Evolutionary conservation across 2,888 invertebrate species (phyloP), one percentile per base, ranked within the genome.

Genomic region (Micropterix aruncella): DNA sequence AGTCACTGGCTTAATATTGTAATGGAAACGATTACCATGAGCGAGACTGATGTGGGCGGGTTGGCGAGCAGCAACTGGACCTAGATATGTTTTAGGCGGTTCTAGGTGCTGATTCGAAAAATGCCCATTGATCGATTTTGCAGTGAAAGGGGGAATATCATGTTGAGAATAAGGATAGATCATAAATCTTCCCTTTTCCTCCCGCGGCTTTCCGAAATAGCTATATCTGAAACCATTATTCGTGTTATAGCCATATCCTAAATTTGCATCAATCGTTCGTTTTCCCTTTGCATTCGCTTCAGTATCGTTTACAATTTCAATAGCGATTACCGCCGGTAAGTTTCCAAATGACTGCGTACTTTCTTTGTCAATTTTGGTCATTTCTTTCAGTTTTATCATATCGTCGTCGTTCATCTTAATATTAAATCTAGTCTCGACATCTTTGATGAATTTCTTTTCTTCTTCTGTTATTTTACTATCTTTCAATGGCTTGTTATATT

Each of bases 101-200:
- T 55, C 53, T 38, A 56, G 54, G 12, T 54, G 55, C 40, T 55
- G 53, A n/a, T n/a, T n/a, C n/a, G n/a, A n/a, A n/a, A n/a, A n/a
- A 27, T 48, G 50, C 14, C 50, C 46, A 15, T 38, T 38, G 12
- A 38, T 9, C 4, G 15, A 38, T 14, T 16, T 3, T 7, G 51
- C 19, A 15, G 48, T 50, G 12, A 52, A 50, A 9, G 71, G 51
- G 3, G 74, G 73, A 47, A 79, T 76, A 52, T 81, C 77, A 45
- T 77, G 68, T 57, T 82, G 81, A 0, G 81, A 81, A 56, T 82
- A 82, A 3, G 81, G 82, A 55, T 81, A 82, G 47, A 80, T 70
- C 67, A 75, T 73, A 52, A 75, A 80, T 54, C 74, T 78, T 9
- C 70, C 70, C 53, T 67, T 64, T 18, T 67, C 63, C 52, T 67